A percentile compares a stretch with the other conserved stretches of the same genome.
phyloP scores from a whole-genome alignment of 2,797 vertebrate genomes.

The Clarias fuscus region DNA sequence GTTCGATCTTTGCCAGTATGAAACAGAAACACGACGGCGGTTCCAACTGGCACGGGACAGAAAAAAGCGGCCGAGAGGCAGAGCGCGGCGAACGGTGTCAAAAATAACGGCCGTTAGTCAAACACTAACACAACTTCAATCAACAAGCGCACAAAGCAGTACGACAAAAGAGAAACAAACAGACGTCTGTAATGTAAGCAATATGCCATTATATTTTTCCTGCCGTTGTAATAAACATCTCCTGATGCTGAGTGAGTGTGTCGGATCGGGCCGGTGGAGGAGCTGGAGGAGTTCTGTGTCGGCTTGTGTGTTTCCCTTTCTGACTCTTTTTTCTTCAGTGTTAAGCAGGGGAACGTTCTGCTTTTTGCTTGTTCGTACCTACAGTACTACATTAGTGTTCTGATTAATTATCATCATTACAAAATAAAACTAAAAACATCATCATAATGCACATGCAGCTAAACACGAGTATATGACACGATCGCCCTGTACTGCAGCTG shows the following conservation, averaged over 20 bases:
- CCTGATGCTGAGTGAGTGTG: neutral
- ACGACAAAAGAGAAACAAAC: no score
- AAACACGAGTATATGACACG: neutral
- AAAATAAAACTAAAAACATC: neutral
- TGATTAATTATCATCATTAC: neutral
- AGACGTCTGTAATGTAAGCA: no score
- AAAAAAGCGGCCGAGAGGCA: neutral
- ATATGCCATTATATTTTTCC: neutral
- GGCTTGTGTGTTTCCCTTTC: no score
- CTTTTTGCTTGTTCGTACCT: neutral
- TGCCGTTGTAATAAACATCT: neutral
- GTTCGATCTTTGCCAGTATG: neutral
- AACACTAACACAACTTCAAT: neutral
- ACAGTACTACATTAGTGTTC: neutral
- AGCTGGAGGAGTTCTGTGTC: no score
- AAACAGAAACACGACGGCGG: neutral
- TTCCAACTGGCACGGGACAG: neutral
- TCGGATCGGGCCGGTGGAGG: neutral
- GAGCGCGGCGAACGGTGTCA: neutral
- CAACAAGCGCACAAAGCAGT: no score
- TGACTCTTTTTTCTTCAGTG: no score
- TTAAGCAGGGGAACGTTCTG: no score
- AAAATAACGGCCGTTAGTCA: neutral
- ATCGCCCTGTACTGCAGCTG: neutral
- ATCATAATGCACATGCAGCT: neutral